These are phyloP conservation scores for Achroia grisella DNA, from an alignment of 1,140 invertebrate species.

Conservation along the genomic window DNA sequence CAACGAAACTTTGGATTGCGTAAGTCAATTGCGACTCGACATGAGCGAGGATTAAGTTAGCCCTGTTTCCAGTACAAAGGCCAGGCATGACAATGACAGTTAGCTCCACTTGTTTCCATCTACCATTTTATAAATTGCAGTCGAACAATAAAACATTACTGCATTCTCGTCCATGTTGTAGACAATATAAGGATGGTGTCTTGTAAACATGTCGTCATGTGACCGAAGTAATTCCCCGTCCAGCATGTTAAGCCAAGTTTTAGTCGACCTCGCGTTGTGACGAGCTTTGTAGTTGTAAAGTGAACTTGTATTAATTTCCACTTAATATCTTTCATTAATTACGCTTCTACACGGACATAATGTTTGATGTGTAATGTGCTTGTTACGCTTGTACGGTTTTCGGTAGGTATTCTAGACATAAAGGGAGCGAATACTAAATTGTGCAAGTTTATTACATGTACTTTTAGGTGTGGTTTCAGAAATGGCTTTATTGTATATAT, in stretches of 20 bases:
- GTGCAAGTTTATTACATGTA: no score
- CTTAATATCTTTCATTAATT: constrained; percentile 28
- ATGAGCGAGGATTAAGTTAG: constrained; percentile 26
- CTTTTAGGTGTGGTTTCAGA: not conserved
- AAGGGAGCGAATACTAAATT: no score
- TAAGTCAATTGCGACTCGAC: constrained; percentile 20
- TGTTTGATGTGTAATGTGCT: constrained; percentile 21
- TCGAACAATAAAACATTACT: no score
- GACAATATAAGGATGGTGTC: no score
- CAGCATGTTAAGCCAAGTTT: constrained; percentile 23
- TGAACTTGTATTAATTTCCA: constrained; percentile 30
- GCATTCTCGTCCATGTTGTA: no score
- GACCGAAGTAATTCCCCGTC: no score
- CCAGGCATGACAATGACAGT: constrained; percentile 29
- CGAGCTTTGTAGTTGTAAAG: constrained; percentile 26
- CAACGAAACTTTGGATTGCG: constrained; percentile 6
- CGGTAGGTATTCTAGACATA: not conserved
- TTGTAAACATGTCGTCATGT: no score
- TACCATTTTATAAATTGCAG: constrained; percentile 3
- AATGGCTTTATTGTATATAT: no score
- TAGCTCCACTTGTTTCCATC: constrained; percentile 25
- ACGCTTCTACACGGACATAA: constrained; percentile 9
- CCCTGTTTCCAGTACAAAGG: constrained; percentile 23
- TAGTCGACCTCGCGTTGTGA: constrained; percentile 20
- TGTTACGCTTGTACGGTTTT: not conserved